Conservation (phyloP, 1,140 invertebrate genomes). For the Littorina saxatilis region DNA sequence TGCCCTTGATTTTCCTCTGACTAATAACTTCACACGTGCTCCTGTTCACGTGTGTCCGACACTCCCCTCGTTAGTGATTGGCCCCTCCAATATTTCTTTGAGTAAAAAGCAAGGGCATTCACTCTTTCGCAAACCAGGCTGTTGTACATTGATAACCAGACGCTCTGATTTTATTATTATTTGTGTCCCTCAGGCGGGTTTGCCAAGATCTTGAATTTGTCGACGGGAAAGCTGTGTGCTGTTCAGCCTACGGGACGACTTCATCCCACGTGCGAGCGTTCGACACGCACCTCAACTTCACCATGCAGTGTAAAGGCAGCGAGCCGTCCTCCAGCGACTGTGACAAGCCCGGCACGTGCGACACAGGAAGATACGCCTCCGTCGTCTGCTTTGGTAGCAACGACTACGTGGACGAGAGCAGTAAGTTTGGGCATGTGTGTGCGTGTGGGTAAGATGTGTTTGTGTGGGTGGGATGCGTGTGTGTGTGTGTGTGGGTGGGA, state of each 20-base stretch:
- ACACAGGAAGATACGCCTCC: constrained; percentile 53
- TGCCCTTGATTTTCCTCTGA: too few species aligned
- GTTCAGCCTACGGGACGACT: constrained; percentile 55
- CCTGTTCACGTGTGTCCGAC: too few species aligned
- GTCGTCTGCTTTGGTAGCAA: constrained; percentile 54
- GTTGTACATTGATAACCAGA: too few species aligned
- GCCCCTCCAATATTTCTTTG: too few species aligned
- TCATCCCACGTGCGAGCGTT: not conserved
- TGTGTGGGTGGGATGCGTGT: too few species aligned
- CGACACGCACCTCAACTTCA: constrained; percentile 46
- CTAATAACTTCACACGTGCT: too few species aligned
- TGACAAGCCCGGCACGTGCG: constrained; percentile 46
- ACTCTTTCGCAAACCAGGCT: too few species aligned
- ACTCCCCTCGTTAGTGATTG: too few species aligned
- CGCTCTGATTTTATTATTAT: too few species aligned
- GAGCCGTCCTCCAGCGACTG: constrained; percentile 52
- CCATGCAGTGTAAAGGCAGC: constrained; percentile 52
- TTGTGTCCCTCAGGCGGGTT: constrained; percentile 29
- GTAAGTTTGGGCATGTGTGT: not conserved
- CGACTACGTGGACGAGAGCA: constrained; percentile 29
- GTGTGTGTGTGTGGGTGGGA: too few species aligned
- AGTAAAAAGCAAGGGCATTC: too few species aligned
- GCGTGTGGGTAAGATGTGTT: too few species aligned
- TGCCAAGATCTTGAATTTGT: constrained; percentile 58
- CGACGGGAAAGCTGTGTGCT: constrained; percentile 59